These are phyloP conservation scores for Coreius guichenoti DNA, from an alignment of 2,797 vertebrate species.

Conservation along the genomic window DNA sequence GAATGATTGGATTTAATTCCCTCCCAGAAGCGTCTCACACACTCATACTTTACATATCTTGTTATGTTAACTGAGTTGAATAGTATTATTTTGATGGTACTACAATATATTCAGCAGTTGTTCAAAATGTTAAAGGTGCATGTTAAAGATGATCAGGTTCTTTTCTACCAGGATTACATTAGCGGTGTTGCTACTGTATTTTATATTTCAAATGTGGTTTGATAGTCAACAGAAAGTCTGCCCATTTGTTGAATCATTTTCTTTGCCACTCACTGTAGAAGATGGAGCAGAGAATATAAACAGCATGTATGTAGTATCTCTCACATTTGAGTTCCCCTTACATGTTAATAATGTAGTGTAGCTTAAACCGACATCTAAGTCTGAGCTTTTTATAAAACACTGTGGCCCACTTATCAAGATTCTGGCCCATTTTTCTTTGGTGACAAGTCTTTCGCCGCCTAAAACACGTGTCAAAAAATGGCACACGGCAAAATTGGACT, in stretches of 20 bases:
- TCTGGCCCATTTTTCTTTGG: constrained; percentile 77
- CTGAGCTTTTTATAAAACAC: constrained; percentile 76
- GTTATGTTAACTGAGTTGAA: background rate
- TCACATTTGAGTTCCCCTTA: background rate
- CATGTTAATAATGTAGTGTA: constrained; percentile 57
- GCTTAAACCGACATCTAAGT: constrained; percentile 42
- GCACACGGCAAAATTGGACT: constrained; percentile 11
- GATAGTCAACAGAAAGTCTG: background rate
- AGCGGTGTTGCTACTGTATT: background rate
- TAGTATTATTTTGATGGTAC: background rate
- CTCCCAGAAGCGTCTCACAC: too few species aligned
- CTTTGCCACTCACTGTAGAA: constrained; percentile 11
- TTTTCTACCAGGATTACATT: background rate
- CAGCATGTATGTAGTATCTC: background rate
- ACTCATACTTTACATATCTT: too few species aligned
- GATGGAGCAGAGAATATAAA: background rate
- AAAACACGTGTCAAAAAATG: constrained; percentile 56
- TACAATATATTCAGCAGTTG: background rate
- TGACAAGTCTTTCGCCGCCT: constrained; percentile 58
- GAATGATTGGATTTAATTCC: too few species aligned
- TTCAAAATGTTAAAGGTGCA: background rate
- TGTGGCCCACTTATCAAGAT: constrained; percentile 75
- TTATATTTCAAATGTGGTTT: background rate
- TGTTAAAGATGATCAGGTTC: background rate
- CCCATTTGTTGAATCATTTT: constrained; percentile 6